Evolutionary conservation across 2,797 vertebrate species (phyloP).

Genomic region (Myotis pilosus): DNA sequence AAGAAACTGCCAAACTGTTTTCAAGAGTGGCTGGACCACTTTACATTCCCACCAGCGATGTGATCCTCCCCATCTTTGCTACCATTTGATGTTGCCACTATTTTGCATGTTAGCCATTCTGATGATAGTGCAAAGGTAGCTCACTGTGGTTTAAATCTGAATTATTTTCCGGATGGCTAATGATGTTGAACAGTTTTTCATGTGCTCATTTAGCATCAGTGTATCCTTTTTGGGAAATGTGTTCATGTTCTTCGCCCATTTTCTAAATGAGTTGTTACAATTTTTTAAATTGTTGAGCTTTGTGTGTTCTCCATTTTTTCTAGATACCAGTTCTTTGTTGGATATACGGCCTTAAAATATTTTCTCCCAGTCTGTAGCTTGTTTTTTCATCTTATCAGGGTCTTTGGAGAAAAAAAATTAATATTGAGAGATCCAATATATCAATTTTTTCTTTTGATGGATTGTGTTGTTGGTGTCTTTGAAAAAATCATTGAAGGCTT

Average conservation of each 20-base stretch:
- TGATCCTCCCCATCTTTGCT: background rate
- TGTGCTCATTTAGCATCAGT: background rate
- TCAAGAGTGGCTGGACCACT: background rate
- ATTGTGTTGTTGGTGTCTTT: background rate
- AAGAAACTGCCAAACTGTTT: background rate
- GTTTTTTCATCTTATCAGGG: background rate
- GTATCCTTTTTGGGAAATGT: background rate
- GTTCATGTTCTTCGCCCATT: background rate
- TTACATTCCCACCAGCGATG: background rate
- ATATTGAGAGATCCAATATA: background rate
- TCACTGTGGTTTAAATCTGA: background rate
- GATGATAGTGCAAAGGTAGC: background rate
- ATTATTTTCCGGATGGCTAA: background rate
- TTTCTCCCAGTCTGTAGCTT: background rate
- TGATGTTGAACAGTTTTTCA: background rate
- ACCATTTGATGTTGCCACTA: background rate
- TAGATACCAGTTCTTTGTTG: background rate
- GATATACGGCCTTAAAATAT: background rate
- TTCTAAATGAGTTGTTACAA: background rate
- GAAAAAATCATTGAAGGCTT: background rate
- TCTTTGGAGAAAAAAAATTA: slow-evolving; percentile 8
- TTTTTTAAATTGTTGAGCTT: slow-evolving; percentile 3
- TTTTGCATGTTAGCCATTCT: background rate
- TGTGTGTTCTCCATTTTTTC: background rate
- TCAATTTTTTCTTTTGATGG: background rate